phyloP scores from a whole-genome alignment of 1,140 invertebrate genomes.

The Triops cancriformis region DNA sequence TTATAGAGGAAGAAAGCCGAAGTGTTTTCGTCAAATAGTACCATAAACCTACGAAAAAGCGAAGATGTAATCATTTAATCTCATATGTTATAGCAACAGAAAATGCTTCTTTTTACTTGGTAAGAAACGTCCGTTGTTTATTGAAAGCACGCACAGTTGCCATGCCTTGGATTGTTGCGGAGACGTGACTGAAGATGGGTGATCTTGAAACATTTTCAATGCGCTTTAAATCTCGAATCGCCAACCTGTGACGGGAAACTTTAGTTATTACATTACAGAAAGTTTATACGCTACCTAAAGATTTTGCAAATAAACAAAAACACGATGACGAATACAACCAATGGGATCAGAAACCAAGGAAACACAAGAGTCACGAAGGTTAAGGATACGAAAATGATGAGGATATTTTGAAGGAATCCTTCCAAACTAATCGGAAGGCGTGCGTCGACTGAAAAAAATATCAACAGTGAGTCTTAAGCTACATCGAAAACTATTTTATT shows the following conservation, averaged over 20 bases:
- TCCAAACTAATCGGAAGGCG: constrained; percentile 53
- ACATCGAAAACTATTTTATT: not conserved
- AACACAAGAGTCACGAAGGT: constrained; percentile 53
- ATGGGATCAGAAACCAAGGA: constrained; percentile 51
- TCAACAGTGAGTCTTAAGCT: not conserved
- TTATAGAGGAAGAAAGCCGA: constrained; percentile 49
- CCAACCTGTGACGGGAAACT: constrained; percentile 37
- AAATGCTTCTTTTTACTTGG: constrained; percentile 38
- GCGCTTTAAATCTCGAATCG: constrained; percentile 53
- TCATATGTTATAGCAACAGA: too few species aligned
- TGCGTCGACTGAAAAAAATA: constrained; percentile 51
- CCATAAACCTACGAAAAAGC: constrained; percentile 43
- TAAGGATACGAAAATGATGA: constrained; percentile 45
- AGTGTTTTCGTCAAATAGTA: constrained; percentile 48
- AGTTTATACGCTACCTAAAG: constrained; percentile 41
- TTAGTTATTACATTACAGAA: not conserved
- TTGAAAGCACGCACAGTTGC: constrained; percentile 55
- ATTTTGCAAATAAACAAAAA: constrained; percentile 50
- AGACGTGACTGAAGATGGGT: constrained; percentile 55
- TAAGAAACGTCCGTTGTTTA: constrained; percentile 45
- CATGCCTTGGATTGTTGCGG: constrained; percentile 53
- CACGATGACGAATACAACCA: constrained; percentile 45
- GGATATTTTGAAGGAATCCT: constrained; percentile 51
- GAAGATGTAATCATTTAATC: not conserved
- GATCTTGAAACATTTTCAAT: constrained; percentile 53